Evolutionary conservation across 2,888 invertebrate genomes (phyloP).

Genomic region (Embidobia sp.): DNA sequence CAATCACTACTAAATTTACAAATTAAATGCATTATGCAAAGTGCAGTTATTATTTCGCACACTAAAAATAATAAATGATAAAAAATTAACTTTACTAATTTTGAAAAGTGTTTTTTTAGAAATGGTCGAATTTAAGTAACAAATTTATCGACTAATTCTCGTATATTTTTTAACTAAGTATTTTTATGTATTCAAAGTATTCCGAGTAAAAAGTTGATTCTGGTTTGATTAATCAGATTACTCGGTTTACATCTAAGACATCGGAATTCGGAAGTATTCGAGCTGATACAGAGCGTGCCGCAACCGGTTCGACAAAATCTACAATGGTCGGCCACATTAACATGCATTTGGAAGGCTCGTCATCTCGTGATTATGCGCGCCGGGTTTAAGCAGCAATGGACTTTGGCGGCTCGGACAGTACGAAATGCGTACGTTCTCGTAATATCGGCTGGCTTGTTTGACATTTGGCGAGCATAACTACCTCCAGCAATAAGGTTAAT

Average conservation of each 20-base stretch:
- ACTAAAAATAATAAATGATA: too few species aligned
- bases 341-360: conserved; percentile 56
- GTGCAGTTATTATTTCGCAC: too few species aligned
- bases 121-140: too few species aligned
- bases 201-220: too few species aligned
- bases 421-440: conserved; percentile 64
- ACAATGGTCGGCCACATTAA: conserved; percentile 40
- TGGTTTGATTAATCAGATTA: too few species aligned
- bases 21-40: too few species aligned
- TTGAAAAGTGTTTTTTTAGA: too few species aligned
- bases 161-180: too few species aligned
- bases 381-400: conserved; percentile 60
- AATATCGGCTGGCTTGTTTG: conserved; percentile 69
- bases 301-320: conserved; percentile 33
- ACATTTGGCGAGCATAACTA: conserved; percentile 74
- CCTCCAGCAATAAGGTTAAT: conserved; percentile 77
- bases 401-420: conserved; percentile 48
- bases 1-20: too few species aligned
- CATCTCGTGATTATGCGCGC: conserved; percentile 53
- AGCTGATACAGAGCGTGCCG: not conserved
- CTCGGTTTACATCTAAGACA: not conserved
- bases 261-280: conserved; percentile 16
- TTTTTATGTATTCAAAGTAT: too few species aligned
- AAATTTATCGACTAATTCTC: too few species aligned
- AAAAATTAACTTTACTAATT: too few species aligned